Percentiles rank a stretch among this genome's conserved stretches.
Conservation (phyloP, 2,113 vertebrate genomes). For the Misgurnus anguillicaudatus region DNA sequence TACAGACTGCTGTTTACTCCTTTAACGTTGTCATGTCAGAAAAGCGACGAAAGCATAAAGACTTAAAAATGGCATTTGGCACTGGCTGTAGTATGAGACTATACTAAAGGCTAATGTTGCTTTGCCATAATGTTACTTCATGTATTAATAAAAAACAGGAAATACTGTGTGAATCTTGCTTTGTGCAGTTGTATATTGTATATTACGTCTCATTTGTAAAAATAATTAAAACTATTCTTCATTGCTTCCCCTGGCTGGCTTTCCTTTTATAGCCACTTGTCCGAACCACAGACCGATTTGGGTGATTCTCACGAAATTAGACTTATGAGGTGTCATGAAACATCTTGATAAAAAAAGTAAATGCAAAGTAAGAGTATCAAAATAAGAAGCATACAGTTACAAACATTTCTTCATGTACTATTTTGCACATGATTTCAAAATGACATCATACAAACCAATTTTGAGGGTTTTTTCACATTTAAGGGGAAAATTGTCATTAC, state of each 20-base stretch:
- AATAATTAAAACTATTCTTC: background rate
- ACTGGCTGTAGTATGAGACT: background rate
- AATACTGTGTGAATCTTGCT: background rate
- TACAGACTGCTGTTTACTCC: conserved; percentile 34
- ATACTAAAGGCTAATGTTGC: background rate
- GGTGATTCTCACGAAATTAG: too few relatives aligned
- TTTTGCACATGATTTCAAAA: too few relatives aligned
- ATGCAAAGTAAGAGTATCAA: too few relatives aligned
- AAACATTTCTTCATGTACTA: too few relatives aligned
- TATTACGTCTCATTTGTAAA: background rate
- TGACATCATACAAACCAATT: too few relatives aligned
- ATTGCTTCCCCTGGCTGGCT: conserved; percentile 13
- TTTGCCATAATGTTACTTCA: conserved; percentile 13
- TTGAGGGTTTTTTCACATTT: too few relatives aligned
- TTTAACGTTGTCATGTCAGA: conserved; percentile 15
- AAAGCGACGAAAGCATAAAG: background rate
- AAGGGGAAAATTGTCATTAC: too few relatives aligned
- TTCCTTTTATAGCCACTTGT: conserved; percentile 15
- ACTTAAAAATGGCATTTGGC: background rate
- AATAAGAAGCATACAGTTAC: too few relatives aligned
- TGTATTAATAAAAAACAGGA: background rate
- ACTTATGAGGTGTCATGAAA: too few relatives aligned
- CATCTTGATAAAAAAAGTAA: too few relatives aligned
- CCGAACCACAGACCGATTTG: conserved; percentile 25
- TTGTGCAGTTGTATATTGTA: background rate